Base-by-base conservation (phyloP, 2,888 invertebrate genomes). In the Plebejus argus region DNA sequence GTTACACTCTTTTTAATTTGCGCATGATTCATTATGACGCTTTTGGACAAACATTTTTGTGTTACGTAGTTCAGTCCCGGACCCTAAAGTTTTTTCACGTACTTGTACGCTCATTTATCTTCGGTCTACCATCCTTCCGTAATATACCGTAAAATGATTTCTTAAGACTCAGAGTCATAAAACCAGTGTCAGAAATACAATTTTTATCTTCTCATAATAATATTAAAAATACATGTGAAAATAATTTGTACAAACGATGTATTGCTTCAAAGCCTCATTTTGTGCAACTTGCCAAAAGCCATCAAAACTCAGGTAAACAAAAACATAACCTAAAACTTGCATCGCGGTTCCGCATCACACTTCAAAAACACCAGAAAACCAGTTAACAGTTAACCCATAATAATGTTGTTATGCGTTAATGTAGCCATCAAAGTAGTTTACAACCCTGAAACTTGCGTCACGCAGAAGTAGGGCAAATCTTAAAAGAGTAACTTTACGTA, bases 1-100 rank as follows among this genome's bases (percentile, higher is more conserved):
- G 84, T 87, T 88, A 87, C 86, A 85, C 87, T 86, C 87, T 82
- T 86, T 89, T 90, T 88, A 89, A 91, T 91, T 91, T 86, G 88
- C 87, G 85, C 83, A 84, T 86, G 87, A 88, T 88, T 88, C 87
- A 89, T 61, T 74, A 33, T 15, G 49, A n/a, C 15, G 20, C 45
- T 20, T 12, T 28, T 28, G 53, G 53, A 53, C 5, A 18, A 12
- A 15, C 49, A 1, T 49, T 49, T 49, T 15, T 15, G 39, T 1
- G 8, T 39, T 39, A 8, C 39, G 39, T 39, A 39, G 39, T 39
- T 8, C 39, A 8, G 39, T 10, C 8, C 0, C 10, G 35, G 35
- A 39, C 39, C 39, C 10, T 39, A 39, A 10, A 39, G 1, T 39
- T 39, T 39, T 39, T 10, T 39, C 39, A 39, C 39, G 8, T 10